A percentile compares a stretch with the other conserved stretches of the same genome.
Conservation (phyloP, 2,888 invertebrate genomes). For the Andrena marginata region DNA sequence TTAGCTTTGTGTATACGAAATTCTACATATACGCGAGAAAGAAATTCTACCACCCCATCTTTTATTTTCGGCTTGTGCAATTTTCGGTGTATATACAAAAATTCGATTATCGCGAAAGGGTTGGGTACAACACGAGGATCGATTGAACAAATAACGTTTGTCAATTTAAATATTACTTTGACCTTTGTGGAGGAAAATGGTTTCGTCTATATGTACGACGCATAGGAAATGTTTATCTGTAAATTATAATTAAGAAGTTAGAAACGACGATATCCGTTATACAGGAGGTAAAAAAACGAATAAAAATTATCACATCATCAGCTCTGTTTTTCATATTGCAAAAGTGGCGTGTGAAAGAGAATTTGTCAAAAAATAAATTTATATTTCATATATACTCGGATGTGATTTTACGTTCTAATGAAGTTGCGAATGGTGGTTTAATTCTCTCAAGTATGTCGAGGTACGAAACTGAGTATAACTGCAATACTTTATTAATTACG, state of each 20-base stretch:
- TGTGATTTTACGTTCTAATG: conserved; percentile 13
- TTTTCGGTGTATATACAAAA: conserved; percentile 47
- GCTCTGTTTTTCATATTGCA: conserved; percentile 52
- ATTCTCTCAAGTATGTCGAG: conserved; percentile 14
- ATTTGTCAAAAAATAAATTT: conserved; percentile 14
- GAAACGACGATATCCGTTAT: conserved; percentile 32
- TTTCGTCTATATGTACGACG: conserved; percentile 52
- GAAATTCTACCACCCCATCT: conserved; percentile 32
- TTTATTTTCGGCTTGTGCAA: conserved; percentile 40
- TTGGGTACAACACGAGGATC: conserved; percentile 6
- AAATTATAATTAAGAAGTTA: conserved; percentile 52
- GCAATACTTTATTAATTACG: conserved; percentile 28
- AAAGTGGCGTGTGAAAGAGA: conserved; percentile 22
- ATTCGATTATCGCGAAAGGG: conserved; percentile 25
- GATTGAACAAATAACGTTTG: conserved; percentile 33
- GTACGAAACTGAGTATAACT: conserved; percentile 23
- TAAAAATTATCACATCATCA: conserved; percentile 40
- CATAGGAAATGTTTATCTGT: conserved; percentile 42
- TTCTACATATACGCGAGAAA: conserved; percentile 55
- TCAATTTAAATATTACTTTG: conserved; percentile 51
- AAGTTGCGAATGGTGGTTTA: conserved; percentile 15
- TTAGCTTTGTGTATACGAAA: conserved; percentile 41
- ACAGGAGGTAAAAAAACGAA: conserved; percentile 32
- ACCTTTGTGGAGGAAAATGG: conserved; percentile 24
- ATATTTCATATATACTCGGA: conserved; percentile 34